Base-by-base conservation (phyloP, 2,888 invertebrate species). In the Melanotus villosus region DNA sequence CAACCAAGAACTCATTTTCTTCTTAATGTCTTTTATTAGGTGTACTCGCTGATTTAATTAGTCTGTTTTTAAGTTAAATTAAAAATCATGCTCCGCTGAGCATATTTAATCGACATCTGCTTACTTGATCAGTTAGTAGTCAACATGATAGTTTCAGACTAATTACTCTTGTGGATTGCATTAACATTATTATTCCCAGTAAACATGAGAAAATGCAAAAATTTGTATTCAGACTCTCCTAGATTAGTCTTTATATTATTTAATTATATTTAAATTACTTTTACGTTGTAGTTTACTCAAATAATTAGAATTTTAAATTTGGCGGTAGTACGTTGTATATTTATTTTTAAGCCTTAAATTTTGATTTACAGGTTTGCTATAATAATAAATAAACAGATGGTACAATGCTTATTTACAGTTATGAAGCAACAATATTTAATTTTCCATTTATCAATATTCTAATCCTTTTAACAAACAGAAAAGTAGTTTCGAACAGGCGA, bases 31-130 rank as follows among this genome's bases (percentile, higher is more conserved):
- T 7, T n/a, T 32, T 52, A 32, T 56, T 56, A 23, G 14, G 36
- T 19, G 34, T n/a, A 12, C 41, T 57, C 36, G 65, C 38, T 57
- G 12, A 58, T 65, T 65, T 65, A 65, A 65, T 57, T 65, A 65
- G 47, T 18, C 36, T 45, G 34, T 65, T 65, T 65, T 56, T 52
- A 54, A 54, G 54, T 56, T 65, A 57, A 65, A 50, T 58, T 47
- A 45, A 58, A 52, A 65, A 43, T 65, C 57, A 65, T 56, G 65
- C 65, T 65, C 56, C 43, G 65, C 16, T 57, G 45, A 58, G 36
- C 57, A 47, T 57, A 41, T 36, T 58, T 57, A 65, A 57, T 58
- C 59, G 56, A 65, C 65, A 65, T 65, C 65, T 65, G 65, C 57
- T 65, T 57, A 65, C 45, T 50, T 16, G 57, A 65, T 65, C 57